Base-by-base conservation (phyloP, 2,113 vertebrate genomes). In the Limanda limanda region DNA sequence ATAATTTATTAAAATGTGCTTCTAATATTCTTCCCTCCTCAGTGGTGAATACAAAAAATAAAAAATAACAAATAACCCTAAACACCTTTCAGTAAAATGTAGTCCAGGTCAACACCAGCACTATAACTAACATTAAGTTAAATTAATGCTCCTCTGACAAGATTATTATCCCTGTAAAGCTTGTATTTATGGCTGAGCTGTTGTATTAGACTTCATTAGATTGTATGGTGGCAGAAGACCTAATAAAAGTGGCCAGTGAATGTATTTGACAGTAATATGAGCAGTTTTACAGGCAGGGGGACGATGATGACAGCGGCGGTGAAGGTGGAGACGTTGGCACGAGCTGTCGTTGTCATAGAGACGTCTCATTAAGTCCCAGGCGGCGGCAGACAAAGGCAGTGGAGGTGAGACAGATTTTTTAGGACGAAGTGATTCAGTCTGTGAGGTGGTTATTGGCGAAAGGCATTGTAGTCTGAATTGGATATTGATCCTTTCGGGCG, bases 401-500 rank as follows among this genome's bases (percentile, higher is more conserved):
- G 1, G 71, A 79, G 72, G 72, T 71, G 80, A 73, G 66, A 82
- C 88, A 83, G 78, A 84, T 79, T 90, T 86, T 86, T 82, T 79
- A 75, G 83, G 76, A 79, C 73, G 25, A 73, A 78, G 78, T 71
- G 78, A 81, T 85, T 83, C 47, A 24, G 47, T 59, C 71, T 81
- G 78, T 52, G 69, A 59, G 70, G 71, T 82, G 83, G 83, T 90
- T 89, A 87, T 90, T 78, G 68, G 81, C 66, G 73, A 87, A 72
- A 86, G 85, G 79, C 67, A 77, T 74, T 82, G 86, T 82, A 75
- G 88, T 76, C 82, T 84, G 92, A 90, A 94, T 92, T 94, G 86
- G 90, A 91, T 94, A 94, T 94, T 91, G 92, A 94, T 93, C 86
- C 79, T 82, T 58, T 66, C 15, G 63, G 71, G 73, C 68, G 78